A percentile compares a stretch with the other conserved stretches of the same genome.
These are phyloP conservation scores for Callimorpha dominula DNA, from an alignment of 2,888 invertebrate species.

Conservation along the genomic window DNA sequence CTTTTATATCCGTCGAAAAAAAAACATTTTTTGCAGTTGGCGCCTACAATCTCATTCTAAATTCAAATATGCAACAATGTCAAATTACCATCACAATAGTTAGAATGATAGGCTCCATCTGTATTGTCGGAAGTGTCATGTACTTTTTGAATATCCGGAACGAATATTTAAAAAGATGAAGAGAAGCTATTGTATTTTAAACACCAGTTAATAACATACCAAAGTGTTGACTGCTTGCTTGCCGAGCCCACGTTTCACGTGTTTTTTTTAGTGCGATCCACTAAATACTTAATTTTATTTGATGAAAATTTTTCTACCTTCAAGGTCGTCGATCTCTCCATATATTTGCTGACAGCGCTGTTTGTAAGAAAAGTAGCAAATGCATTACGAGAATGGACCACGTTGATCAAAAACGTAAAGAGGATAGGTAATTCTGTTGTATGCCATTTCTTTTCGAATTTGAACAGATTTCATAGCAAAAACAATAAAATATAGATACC, in stretches of 20 bases:
- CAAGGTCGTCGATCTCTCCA: not conserved
- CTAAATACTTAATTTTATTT: too few relatives aligned
- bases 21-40: not conserved
- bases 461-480: too few relatives aligned
- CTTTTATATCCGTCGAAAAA: not conserved
- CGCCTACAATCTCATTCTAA: not conserved
- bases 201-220: not conserved
- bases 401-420: too few relatives aligned
- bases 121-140: not conserved
- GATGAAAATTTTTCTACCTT: too few relatives aligned
- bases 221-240: slow-evolving; percentile 1
- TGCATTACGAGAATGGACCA: too few relatives aligned
- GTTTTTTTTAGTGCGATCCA: too few relatives aligned
- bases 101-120: too few relatives aligned
- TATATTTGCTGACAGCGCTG: not conserved
- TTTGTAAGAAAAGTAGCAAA: not conserved
- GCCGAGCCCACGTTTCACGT: not conserved
- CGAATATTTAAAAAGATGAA: not conserved
- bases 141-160: not conserved
- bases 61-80: slow-evolving; percentile 1
- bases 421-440: too few relatives aligned
- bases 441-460: too few relatives aligned
- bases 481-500: too few relatives aligned
- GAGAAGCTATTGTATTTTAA: not conserved
- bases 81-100: not conserved